A percentile compares a stretch with the other conserved stretches of the same genome.
Conservation (phyloP, 1,140 invertebrate species). For the Trichonephila clavipes region DNA sequence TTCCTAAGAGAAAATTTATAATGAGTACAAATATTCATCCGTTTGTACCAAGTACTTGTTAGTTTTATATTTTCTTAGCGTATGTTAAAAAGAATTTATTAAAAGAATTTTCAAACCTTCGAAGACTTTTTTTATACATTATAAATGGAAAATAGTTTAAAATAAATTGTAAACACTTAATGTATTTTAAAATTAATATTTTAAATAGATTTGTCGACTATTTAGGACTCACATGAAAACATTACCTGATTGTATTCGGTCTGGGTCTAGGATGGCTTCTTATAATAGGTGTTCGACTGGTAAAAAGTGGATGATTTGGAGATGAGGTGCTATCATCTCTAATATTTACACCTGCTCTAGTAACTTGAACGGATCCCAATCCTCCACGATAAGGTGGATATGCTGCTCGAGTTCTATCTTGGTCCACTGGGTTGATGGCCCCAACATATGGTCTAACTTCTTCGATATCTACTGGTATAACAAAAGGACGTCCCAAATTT, state of each 20-base stretch:
- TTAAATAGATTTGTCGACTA: too few species aligned
- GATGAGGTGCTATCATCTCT: not conserved
- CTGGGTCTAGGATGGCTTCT: slow-evolving; percentile 39
- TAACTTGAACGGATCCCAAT: slow-evolving; percentile 28
- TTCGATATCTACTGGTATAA: slow-evolving; percentile 76
- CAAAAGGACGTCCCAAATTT: slow-evolving; percentile 61
- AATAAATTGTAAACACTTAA: not conserved
- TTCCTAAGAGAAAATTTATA: too few species aligned
- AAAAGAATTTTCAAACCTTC: too few species aligned
- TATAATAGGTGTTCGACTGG: slow-evolving; percentile 43
- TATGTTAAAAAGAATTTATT: too few species aligned
- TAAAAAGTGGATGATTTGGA: not conserved
- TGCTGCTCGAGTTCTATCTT: not conserved
- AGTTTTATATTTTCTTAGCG: too few species aligned
- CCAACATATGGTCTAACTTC: slow-evolving; percentile 74
- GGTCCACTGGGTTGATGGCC: slow-evolving; percentile 56
- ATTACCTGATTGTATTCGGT: slow-evolving; percentile 62
- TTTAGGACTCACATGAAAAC: not conserved
- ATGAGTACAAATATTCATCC: too few species aligned
- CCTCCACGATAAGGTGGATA: slow-evolving; percentile 1
- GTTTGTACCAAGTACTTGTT: too few species aligned
- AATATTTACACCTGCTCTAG: slow-evolving; percentile 5
- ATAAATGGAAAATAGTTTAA: not conserved
- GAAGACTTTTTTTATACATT: too few species aligned
- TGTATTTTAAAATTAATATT: too few species aligned